Percentiles rank a stretch among this genome's conserved stretches.
Conservation (phyloP, 2,113 vertebrate genomes). For the Channa argus region DNA sequence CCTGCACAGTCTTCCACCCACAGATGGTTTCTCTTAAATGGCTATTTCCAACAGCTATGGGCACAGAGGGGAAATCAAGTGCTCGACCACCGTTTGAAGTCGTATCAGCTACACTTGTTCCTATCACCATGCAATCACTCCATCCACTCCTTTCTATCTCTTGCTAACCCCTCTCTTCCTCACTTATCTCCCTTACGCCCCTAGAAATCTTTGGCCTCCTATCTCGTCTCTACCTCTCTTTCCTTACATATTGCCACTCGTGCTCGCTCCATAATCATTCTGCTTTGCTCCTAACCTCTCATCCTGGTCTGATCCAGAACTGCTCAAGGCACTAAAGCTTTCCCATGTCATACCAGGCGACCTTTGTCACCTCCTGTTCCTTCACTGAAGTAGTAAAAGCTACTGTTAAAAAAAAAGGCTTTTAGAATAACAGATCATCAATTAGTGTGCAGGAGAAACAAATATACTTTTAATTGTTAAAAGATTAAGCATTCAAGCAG, state of each 20-base stretch:
- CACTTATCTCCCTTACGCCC: slow-evolving; percentile 58
- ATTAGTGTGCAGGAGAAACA: too few species aligned
- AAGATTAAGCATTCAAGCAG: too few species aligned
- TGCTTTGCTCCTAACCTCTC: slow-evolving; percentile 36
- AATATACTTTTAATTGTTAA: too few species aligned
- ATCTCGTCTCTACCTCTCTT: slow-evolving; percentile 18
- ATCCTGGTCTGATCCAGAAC: slow-evolving; percentile 39
- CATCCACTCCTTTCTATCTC: slow-evolving; percentile 41
- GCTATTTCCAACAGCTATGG: slow-evolving; percentile 43
- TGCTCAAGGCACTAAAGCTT: slow-evolving; percentile 37
- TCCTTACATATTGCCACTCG: slow-evolving; percentile 25
- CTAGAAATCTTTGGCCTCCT: slow-evolving; percentile 47
- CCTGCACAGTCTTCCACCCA: background rate
- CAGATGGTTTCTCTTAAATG: slow-evolving; percentile 40
- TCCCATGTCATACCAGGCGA: slow-evolving; percentile 34
- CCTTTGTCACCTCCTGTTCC: slow-evolving; percentile 20
- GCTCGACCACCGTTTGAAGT: slow-evolving; percentile 64
- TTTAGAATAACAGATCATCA: too few species aligned
- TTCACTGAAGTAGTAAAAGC: too few species aligned
- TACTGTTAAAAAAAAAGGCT: too few species aligned
- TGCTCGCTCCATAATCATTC: slow-evolving; percentile 57
- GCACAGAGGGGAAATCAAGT: slow-evolving; percentile 41
- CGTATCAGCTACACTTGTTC: slow-evolving; percentile 52
- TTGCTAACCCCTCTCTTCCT: slow-evolving; percentile 34
- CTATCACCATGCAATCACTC: slow-evolving; percentile 53